phyloP scores from a whole-genome alignment of 2,797 vertebrate species.

The Falco berigora region DNA sequence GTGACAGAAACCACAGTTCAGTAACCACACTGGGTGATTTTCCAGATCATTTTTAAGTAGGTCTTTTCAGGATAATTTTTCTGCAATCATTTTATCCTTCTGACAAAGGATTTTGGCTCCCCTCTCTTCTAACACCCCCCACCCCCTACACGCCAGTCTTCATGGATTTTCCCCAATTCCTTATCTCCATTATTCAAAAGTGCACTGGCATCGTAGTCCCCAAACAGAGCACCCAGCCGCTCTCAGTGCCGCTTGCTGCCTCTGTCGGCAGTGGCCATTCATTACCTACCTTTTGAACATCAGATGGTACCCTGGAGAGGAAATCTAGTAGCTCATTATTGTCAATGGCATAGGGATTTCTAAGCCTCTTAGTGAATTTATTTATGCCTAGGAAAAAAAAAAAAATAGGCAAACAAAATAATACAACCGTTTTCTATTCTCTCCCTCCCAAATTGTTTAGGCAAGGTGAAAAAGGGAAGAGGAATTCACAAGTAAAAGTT shows the following conservation, averaged over 20 bases:
- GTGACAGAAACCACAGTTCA: background rate
- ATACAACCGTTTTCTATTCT: background rate
- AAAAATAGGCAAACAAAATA: slow-evolving; percentile 31
- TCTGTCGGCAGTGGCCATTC: slow-evolving; percentile 10
- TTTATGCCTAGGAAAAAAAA: slow-evolving; percentile 83
- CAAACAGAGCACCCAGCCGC: background rate
- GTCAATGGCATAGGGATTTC: slow-evolving; percentile 89
- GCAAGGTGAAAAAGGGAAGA: background rate
- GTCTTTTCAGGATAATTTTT: slow-evolving; percentile 61
- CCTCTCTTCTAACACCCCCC: slow-evolving; percentile 66
- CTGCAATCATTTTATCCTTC: slow-evolving; percentile 54
- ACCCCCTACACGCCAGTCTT: background rate
- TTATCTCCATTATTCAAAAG: slow-evolving; percentile 47
- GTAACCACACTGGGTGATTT: slow-evolving; percentile 11
- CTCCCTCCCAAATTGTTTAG: background rate
- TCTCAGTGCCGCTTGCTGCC: background rate
- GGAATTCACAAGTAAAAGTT: slow-evolving; percentile 65
- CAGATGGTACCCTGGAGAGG: slow-evolving; percentile 95
- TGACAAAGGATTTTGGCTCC: slow-evolving; percentile 36
- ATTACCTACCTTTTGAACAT: slow-evolving; percentile 96
- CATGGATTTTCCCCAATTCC: slow-evolving; percentile 47
- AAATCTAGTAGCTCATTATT: slow-evolving; percentile 95
- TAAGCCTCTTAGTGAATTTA: slow-evolving; percentile 98
- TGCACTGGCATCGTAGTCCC: background rate
- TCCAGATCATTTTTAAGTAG: slow-evolving; percentile 57